Conservation (phyloP, 2,113 vertebrate genomes). For the Malurus melanocephalus region DNA sequence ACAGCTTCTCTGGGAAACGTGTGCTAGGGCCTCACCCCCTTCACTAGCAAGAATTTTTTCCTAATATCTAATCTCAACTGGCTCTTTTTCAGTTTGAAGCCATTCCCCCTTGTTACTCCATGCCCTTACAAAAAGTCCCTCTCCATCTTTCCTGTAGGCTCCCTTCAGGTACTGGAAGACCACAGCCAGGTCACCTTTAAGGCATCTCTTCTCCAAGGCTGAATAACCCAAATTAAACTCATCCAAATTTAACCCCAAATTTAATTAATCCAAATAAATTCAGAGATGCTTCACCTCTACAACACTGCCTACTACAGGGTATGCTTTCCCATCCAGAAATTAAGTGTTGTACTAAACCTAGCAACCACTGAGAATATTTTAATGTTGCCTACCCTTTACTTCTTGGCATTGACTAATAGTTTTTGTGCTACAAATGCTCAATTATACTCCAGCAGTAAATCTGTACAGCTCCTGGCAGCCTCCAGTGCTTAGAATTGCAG, state of each 20-base stretch:
- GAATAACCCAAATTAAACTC: not conserved
- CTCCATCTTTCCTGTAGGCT: not conserved
- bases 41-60: not conserved
- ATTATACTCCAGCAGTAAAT: not conserved
- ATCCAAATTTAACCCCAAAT: not conserved
- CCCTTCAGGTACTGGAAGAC: not conserved
- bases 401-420: not conserved
- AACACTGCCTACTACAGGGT: not conserved
- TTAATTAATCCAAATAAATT: not conserved
- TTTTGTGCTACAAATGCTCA: not conserved
- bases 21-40: not conserved
- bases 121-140: not conserved
- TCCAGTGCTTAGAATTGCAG: not conserved
- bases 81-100: not conserved
- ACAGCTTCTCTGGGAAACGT: not conserved
- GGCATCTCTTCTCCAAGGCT: not conserved
- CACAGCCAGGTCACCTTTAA: not conserved
- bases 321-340: not conserved
- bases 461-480: not conserved
- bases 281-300: not conserved
- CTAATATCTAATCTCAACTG: not conserved
- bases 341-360: not conserved
- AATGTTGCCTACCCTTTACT: not conserved
- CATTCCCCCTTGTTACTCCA: not conserved
- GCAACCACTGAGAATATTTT: not conserved